phyloP scores from a whole-genome alignment of 92 coral and sea anemone species.

The Isaurus tuberculatus region DNA sequence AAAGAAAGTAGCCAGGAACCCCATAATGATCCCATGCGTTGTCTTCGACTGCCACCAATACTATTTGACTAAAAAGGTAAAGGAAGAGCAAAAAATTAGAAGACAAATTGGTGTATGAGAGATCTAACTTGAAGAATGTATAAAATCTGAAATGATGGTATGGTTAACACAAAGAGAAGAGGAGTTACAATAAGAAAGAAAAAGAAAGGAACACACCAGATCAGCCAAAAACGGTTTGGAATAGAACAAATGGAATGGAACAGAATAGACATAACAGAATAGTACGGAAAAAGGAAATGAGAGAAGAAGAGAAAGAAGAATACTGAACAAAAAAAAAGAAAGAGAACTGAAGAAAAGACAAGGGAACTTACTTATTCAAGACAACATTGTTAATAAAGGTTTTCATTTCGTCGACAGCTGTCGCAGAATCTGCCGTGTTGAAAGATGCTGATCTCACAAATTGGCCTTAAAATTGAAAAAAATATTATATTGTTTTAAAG shows the following conservation, averaged over 20 bases:
- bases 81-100: not conserved
- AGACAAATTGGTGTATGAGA: not conserved
- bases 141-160: too few species aligned
- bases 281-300: not conserved
- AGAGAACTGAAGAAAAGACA: not conserved
- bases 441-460: not conserved
- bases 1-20: not conserved
- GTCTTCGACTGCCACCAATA: not conserved
- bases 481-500: not conserved
- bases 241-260: too few species aligned
- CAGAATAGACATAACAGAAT: too few species aligned
- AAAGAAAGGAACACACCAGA: too few species aligned
- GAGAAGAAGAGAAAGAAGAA: not conserved
- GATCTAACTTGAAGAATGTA: too few species aligned
- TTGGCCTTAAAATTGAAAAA: not conserved
- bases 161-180: too few species aligned
- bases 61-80: not conserved
- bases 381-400: not conserved
- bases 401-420: not conserved
- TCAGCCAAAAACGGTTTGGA: too few species aligned
- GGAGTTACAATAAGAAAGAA: too few species aligned
- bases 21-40: not conserved
- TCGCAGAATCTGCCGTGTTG: not conserved
- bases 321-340: not conserved
- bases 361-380: not conserved